These are phyloP conservation scores for Argya squamiceps DNA, from an alignment of 2,797 vertebrate species.

Conservation along the genomic window DNA sequence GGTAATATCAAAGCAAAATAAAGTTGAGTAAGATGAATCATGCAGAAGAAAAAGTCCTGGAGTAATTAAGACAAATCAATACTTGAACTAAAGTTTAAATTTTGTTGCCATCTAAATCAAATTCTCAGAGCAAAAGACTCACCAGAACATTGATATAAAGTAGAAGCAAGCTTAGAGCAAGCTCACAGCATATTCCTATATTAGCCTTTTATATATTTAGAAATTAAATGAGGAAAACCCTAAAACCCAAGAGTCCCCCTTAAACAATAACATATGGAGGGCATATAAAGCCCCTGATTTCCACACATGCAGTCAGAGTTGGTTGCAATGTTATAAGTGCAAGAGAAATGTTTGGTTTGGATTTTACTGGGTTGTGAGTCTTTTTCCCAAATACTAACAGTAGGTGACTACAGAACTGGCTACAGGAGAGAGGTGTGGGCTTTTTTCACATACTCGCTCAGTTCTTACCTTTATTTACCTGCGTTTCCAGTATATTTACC, in stretches of 20 bases:
- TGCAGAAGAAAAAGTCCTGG: background rate
- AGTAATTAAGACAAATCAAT: background rate
- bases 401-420: background rate
- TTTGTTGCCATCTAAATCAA: background rate
- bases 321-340: rapidly evolving
- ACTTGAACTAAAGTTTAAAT: background rate
- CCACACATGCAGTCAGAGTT: background rate
- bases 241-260: background rate
- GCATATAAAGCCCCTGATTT: background rate
- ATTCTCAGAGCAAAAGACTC: background rate
- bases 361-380: rapidly evolving
- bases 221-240: background rate
- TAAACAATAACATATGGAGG: background rate
- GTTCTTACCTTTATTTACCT: background rate
- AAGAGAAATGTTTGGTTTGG: background rate
- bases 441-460: background rate
- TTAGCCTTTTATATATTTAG: background rate
- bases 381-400: background rate
- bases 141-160: background rate
- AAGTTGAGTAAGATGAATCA: background rate
- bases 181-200: background rate
- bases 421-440: rapidly evolving
- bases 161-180: background rate
- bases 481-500: background rate
- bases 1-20: background rate